These are phyloP conservation scores for Ailuropoda melanoleuca DNA, from an alignment of 2,113 vertebrate species.

Conservation along the genomic window DNA sequence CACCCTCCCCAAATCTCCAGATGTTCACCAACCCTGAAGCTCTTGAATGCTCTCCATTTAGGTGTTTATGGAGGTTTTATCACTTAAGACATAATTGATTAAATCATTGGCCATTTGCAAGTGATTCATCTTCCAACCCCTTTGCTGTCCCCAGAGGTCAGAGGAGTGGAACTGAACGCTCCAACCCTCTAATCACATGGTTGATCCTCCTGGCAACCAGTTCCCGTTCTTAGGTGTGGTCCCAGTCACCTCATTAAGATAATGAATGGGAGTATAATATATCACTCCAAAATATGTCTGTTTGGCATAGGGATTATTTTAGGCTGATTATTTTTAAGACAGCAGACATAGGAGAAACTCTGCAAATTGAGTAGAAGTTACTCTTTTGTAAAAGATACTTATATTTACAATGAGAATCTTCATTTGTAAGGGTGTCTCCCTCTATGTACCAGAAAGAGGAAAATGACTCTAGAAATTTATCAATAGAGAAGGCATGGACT, in stretches of 20 bases:
- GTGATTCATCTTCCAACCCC: background rate
- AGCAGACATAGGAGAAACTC: background rate
- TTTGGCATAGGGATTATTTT: background rate
- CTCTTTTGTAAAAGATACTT: background rate
- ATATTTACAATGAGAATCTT: background rate
- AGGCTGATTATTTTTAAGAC: background rate
- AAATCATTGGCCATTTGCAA: background rate
- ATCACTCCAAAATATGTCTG: background rate
- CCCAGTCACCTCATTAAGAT: background rate
- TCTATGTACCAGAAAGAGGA: background rate
- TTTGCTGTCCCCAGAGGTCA: background rate
- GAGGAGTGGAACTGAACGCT: background rate
- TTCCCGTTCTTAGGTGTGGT: background rate
- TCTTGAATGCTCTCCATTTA: background rate
- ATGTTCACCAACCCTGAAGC: background rate
- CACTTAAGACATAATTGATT: background rate
- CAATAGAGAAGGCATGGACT: background rate
- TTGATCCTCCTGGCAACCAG: background rate
- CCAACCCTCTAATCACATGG: background rate
- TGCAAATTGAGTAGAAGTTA: background rate
- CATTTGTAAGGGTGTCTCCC: background rate
- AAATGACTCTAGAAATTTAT: background rate
- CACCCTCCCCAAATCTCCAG: background rate
- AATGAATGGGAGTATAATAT: background rate
- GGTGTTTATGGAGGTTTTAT: background rate